phyloP scores from a whole-genome alignment of 2,888 invertebrate genomes.

The Augiades crinisus region DNA sequence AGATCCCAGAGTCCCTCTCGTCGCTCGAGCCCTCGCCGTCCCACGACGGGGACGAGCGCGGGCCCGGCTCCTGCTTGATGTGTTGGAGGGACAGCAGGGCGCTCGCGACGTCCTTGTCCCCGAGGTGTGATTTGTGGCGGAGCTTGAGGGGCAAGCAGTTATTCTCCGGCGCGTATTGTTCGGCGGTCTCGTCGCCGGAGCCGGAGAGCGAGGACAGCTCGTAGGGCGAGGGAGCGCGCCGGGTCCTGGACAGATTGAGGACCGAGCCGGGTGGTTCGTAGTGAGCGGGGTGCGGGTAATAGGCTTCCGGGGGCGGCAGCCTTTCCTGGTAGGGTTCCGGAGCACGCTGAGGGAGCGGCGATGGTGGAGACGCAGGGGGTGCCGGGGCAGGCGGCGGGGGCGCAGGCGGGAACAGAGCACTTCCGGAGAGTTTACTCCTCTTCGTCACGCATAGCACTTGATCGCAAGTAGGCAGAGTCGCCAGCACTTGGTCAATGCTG shows the following conservation, averaged over 20 bases:
- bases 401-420: slow-evolving; percentile 80
- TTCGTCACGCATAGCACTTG: slow-evolving; percentile 92
- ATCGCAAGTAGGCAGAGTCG: slow-evolving; percentile 91
- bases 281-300: slow-evolving; percentile 79
- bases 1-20: slow-evolving; percentile 94
- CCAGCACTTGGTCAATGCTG: slow-evolving; percentile 93
- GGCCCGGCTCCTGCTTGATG: slow-evolving; percentile 92
- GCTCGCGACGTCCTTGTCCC: slow-evolving; percentile 94
- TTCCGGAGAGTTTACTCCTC: slow-evolving; percentile 78
- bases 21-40: slow-evolving; percentile 95
- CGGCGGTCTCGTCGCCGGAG: slow-evolving; percentile 76
- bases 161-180: slow-evolving; percentile 83
- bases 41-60: slow-evolving; percentile 91
- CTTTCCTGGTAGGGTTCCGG: slow-evolving; percentile 74
- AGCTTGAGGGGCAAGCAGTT: slow-evolving; percentile 94
- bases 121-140: slow-evolving; percentile 94
- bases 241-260: slow-evolving; percentile 85
- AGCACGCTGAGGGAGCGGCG: slow-evolving; percentile 80
- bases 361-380: slow-evolving; percentile 72
- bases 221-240: slow-evolving; percentile 87
- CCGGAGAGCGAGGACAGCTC: slow-evolving; percentile 89
- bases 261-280: slow-evolving; percentile 84
- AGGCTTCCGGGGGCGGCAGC: slow-evolving; percentile 69
- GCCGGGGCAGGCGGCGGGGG: slow-evolving; percentile 77
- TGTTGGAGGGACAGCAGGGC: slow-evolving; percentile 91